Evolutionary conservation across 2,888 invertebrate genomes (phyloP).

Genomic region (Dynastes grantii): DNA sequence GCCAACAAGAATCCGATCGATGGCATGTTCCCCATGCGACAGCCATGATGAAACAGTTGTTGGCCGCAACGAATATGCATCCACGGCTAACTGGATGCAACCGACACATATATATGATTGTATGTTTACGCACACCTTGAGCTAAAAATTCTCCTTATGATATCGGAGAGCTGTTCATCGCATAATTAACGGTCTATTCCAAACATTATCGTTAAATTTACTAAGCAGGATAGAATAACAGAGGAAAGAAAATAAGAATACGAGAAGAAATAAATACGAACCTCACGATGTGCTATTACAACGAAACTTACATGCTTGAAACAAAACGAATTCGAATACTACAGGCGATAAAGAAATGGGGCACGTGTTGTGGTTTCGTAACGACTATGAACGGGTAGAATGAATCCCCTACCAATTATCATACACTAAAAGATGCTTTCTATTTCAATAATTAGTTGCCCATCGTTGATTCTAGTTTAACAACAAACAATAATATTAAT

Average conservation of each 20-base stretch:
- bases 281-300: constrained; percentile 12
- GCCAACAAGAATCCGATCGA: constrained; percentile 60
- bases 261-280: constrained; percentile 2
- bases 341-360: constrained; percentile 43
- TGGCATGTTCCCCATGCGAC: constrained; percentile 58
- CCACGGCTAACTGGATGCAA: constrained; percentile 44
- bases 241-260: background rate
- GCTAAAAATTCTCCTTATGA: constrained; percentile 25
- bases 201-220: constrained; percentile 42
- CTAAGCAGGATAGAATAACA: constrained; percentile 8
- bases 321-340: constrained; percentile 37
- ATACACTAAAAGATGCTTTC: constrained; percentile 34
- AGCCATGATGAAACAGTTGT: constrained; percentile 60
- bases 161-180: constrained; percentile 26
- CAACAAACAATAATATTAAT: background rate
- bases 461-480: background rate
- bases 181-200: constrained; percentile 38
- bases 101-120: constrained; percentile 30
- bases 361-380: constrained; percentile 45
- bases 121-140: constrained; percentile 45
- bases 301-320: background rate
- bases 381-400: constrained; percentile 32
- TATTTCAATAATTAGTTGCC: constrained; percentile 13
- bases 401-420: constrained; percentile 31
- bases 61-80: constrained; percentile 48